Evolutionary conservation across 2,113 vertebrate genomes (phyloP).

Genomic region (Peromyscus leucopus): DNA sequence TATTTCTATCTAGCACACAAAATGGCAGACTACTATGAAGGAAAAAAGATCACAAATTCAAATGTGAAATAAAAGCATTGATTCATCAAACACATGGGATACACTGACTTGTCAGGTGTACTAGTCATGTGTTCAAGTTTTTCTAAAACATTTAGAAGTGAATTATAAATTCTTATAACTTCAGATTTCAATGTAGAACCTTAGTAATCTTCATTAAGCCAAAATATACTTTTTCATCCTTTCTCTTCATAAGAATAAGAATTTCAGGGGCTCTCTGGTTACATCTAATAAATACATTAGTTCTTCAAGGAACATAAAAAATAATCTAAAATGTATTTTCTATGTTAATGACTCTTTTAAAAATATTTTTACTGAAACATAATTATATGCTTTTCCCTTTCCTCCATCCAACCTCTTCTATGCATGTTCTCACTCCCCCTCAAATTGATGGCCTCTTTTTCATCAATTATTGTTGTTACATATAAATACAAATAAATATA

Average conservation of each 20-base stretch:
- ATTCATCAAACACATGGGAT: not conserved
- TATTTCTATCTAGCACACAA: not conserved
- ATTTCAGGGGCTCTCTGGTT: not conserved
- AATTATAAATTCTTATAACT: not conserved
- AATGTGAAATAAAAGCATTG: not conserved
- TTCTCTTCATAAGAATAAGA: not conserved
- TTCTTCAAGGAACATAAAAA: not conserved
- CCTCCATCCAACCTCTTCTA: too few species aligned
- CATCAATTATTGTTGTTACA: not conserved
- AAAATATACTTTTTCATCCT: not conserved
- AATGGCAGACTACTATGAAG: not conserved
- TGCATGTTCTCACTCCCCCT: not conserved
- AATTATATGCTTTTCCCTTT: not conserved
- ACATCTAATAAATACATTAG: not conserved
- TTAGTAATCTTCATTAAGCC: slow-evolving; percentile 6
- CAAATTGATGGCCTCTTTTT: not conserved
- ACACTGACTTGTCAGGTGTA: not conserved
- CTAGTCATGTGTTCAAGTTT: not conserved
- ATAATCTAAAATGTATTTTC: not conserved
- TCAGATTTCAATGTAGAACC: slow-evolving; percentile 22
- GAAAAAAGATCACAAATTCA: not conserved
- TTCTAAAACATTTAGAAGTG: not conserved
- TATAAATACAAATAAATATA: not conserved
- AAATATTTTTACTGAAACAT: not conserved
- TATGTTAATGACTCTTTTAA: not conserved